Evolutionary conservation across 2,113 vertebrate genomes (phyloP), one percentile per base, ranked within the genome.

Genomic region (Muntiacus reevesi): DNA sequence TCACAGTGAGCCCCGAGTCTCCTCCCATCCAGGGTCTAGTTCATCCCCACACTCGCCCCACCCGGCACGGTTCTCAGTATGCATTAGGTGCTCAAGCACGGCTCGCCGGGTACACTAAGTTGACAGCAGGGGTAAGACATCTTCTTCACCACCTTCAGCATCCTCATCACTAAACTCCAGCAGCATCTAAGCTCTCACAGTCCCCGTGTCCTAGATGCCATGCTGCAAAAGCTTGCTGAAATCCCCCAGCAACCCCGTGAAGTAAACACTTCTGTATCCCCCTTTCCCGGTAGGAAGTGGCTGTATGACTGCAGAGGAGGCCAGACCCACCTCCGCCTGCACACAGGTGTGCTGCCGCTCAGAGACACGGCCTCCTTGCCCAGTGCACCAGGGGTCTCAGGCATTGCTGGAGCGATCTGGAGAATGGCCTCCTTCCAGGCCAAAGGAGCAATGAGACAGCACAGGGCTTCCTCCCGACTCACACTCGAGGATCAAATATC

Each of bases 191-290:
- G 2, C 19, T 11, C 23, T 10, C 47, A 15, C 7, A 33, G 40
- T 50, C 4, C 28, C 5, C 3, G 0, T 27, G 2, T 2, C 33
- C 8, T 25, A 25, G 50, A 13, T 1, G 6, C 60, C 2, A 12
- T 3, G 40, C 40, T 11, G 0, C 28, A 17, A 21, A 2, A 19
- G 33, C 40, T 30, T 52, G 11, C 82, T 59, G 21, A 50, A 2
- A 2, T 30, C 87, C 43, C n/a, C 45, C 33, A 59, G 36, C 25
- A 3, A 9, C 2, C 25, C 78, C 16, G 6, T 13, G 28, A 96
- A 6, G 21, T 2, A 27, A 79, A 30, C 25, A 19, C 30, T 17
- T 0, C 12, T 57, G 28, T 71, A 2, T 5, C 1, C 74, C 91
- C 62, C 8, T 71, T 76, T n/a, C n/a, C 33, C 78, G 6, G 17